Evolutionary conservation across 2,113 vertebrate species (phyloP).

Genomic region (Carassius gibelio): DNA sequence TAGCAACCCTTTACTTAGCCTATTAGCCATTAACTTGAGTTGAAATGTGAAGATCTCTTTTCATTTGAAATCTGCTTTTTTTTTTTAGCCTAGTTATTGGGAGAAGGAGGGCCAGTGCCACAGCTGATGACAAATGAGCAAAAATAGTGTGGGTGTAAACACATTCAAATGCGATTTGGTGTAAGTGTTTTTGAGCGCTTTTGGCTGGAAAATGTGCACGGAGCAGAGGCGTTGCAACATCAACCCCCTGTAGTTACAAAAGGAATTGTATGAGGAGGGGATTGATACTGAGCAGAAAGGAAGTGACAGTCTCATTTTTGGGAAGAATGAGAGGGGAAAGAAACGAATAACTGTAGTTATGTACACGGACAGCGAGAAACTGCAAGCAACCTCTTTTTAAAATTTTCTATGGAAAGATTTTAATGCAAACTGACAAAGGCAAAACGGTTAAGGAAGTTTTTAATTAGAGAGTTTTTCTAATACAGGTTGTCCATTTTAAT

Average conservation of each 20-base stretch:
- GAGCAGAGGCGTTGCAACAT: constrained; percentile 73
- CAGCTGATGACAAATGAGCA: constrained; percentile 29
- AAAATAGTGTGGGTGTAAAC: constrained; percentile 30
- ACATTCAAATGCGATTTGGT: constrained; percentile 73
- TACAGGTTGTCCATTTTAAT: neutral
- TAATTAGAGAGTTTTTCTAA: neutral
- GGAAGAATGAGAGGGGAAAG: constrained; percentile 65
- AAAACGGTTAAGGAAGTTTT: constrained; percentile 9
- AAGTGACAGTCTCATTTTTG: constrained; percentile 78
- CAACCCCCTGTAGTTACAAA: constrained; percentile 68
- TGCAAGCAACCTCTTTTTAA: neutral
- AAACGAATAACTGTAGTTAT: constrained; percentile 44
- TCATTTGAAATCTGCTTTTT: neutral
- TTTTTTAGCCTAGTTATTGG: neutral
- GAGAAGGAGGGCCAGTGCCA: neutral
- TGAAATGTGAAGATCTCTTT: neutral
- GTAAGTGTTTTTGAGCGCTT: constrained; percentile 71
- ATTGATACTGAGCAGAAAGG: constrained; percentile 74
- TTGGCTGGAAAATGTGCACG: constrained; percentile 76
- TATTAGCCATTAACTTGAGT: neutral
- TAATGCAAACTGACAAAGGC: constrained; percentile 1
- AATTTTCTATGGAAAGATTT: neutral
- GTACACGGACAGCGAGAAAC: constrained; percentile 16
- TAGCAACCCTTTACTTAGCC: neutral
- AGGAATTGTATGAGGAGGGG: constrained; percentile 68